These are phyloP conservation scores for Halcyon leucocephala DNA, from an alignment of 2,797 vertebrate species.

Conservation along the genomic window DNA sequence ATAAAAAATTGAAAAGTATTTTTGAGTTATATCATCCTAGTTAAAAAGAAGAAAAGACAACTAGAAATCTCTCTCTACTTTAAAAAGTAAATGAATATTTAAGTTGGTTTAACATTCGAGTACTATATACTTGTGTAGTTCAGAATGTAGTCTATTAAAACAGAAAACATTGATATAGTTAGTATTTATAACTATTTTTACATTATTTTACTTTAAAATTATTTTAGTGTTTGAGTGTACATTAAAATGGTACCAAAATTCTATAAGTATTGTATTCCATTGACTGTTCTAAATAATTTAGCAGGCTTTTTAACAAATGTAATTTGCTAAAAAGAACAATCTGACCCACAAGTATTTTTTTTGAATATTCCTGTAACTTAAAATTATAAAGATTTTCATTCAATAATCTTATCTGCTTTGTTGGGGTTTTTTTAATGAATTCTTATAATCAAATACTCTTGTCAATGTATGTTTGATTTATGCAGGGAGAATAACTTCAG, in stretches of 20 bases:
- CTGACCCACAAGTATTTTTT: not conserved
- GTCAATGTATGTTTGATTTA: not conserved
- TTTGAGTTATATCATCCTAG: not conserved
- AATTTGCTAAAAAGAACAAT: not conserved
- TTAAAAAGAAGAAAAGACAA: not conserved
- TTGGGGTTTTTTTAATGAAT: not conserved
- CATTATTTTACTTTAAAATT: not conserved
- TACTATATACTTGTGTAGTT: not conserved
- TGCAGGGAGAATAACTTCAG: not conserved
- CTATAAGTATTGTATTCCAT: not conserved
- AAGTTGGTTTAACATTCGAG: not conserved
- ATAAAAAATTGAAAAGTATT: not conserved
- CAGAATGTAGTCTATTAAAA: not conserved
- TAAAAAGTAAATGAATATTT: not conserved
- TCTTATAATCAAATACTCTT: not conserved
- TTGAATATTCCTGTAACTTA: not conserved
- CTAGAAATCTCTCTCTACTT: not conserved
- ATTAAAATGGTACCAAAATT: not conserved
- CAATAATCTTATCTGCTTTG: not conserved
- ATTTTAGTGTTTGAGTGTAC: not conserved
- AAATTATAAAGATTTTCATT: not conserved
- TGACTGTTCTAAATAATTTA: not conserved
- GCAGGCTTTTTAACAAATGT: not conserved
- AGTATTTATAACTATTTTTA: not conserved
- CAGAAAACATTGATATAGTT: fast-evolving